Conservation (phyloP, 2,113 vertebrate species). For the Vulpes lagopus region DNA sequence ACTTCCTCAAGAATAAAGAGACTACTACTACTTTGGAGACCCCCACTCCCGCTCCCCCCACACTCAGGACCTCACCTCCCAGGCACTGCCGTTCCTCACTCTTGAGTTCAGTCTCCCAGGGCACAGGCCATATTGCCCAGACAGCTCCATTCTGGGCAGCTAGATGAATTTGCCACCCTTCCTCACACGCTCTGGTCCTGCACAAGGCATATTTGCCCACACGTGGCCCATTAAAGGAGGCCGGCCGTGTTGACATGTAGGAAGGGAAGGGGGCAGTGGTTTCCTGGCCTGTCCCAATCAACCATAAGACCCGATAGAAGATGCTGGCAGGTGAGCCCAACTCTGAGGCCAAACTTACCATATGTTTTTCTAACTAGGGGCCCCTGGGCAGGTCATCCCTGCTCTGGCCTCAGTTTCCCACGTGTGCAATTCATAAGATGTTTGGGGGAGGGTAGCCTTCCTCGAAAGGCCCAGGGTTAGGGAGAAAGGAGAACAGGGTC, state of each 20-base stretch:
- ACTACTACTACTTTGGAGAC: neutral
- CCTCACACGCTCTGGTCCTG: neutral
- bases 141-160: neutral
- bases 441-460: neutral
- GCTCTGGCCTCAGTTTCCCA: neutral
- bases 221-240: neutral
- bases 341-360: neutral
- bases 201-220: neutral
- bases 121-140: neutral
- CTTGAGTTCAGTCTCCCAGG: neutral
- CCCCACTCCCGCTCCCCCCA: neutral
- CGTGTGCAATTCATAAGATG: neutral
- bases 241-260: neutral
- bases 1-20: neutral
- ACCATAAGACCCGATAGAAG: neutral
- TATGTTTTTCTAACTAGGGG: neutral
- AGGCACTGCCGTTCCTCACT: neutral
- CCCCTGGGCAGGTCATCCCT: neutral
- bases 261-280: neutral
- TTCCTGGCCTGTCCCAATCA: neutral
- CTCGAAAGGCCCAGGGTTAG: neutral
- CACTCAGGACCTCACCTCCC: neutral
- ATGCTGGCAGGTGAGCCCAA: neutral
- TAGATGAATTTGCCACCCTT: no score
- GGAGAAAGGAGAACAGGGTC: neutral